These are phyloP conservation scores for Brachionus asplanchnoidis DNA, from an alignment of 1,140 invertebrate genomes.

Conservation along the genomic window DNA sequence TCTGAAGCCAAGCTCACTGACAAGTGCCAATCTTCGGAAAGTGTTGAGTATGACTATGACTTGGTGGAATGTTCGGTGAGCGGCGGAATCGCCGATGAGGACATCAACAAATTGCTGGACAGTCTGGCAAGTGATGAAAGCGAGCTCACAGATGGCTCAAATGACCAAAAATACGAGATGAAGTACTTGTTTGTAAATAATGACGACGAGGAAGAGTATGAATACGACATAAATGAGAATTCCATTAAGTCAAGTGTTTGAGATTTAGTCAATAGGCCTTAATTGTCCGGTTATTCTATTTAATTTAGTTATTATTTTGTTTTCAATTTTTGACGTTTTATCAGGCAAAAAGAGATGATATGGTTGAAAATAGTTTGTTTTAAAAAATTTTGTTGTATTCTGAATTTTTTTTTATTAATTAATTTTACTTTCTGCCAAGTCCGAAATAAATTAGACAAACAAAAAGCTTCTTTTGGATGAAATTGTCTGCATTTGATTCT, in stretches of 20 bases:
- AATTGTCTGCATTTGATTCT: not conserved
- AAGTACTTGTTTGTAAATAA: slow-evolving; percentile 32
- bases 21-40: not conserved
- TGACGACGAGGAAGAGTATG: slow-evolving; percentile 5
- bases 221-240: not conserved
- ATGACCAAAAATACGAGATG: slow-evolving; percentile 1
- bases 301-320: not conserved
- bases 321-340: not conserved
- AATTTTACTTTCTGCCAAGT: not conserved
- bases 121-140: slow-evolving; percentile 16
- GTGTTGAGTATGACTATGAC: not conserved
- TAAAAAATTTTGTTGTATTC: not conserved
- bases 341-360: not conserved
- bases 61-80: not conserved
- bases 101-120: not conserved
- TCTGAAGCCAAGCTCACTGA: not conserved
- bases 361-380: not conserved
- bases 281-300: not conserved
- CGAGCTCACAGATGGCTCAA: not conserved
- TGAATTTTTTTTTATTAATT: not conserved
- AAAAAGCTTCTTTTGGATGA: not conserved
- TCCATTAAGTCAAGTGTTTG: not conserved
- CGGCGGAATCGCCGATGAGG: not conserved
- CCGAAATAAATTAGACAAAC: not conserved
- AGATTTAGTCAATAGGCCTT: not conserved